Evolutionary conservation across 2,888 invertebrate genomes (phyloP).

Genomic region (Drosophila anceps): DNA sequence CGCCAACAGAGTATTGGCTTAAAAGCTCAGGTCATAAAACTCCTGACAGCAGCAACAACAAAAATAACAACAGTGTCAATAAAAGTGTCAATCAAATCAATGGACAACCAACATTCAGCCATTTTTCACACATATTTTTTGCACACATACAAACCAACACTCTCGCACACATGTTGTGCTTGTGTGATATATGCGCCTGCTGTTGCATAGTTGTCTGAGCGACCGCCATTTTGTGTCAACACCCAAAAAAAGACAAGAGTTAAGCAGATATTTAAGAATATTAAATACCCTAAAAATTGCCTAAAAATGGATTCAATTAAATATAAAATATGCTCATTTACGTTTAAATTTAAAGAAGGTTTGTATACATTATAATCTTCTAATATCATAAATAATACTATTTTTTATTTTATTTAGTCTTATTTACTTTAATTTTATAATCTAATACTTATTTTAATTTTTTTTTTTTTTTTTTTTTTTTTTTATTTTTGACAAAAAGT

Average conservation of each 20-base stretch:
- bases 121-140: constrained; percentile 58
- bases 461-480: too few species aligned
- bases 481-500: too few species aligned
- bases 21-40: constrained; percentile 73
- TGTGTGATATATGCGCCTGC: constrained; percentile 48
- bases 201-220: constrained; percentile 62
- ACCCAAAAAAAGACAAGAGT: neutral
- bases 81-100: constrained; percentile 82
- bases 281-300: constrained; percentile 5
- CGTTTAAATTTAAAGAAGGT: too few species aligned
- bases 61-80: constrained; percentile 66
- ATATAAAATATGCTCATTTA: too few species aligned
- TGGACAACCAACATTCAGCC: constrained; percentile 57
- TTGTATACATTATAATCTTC: too few species aligned
- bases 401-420: too few species aligned
- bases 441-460: too few species aligned
- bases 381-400: too few species aligned
- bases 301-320: too few species aligned
- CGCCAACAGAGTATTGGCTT: constrained; percentile 55
- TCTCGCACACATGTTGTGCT: constrained; percentile 6
- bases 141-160: neutral
- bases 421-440: too few species aligned
- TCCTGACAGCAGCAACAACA: constrained; percentile 37
- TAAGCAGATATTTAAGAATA: neutral
- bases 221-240: constrained; percentile 30